Evolutionary conservation across 2,113 vertebrate species (phyloP).

Genomic region (Pagrus major): DNA sequence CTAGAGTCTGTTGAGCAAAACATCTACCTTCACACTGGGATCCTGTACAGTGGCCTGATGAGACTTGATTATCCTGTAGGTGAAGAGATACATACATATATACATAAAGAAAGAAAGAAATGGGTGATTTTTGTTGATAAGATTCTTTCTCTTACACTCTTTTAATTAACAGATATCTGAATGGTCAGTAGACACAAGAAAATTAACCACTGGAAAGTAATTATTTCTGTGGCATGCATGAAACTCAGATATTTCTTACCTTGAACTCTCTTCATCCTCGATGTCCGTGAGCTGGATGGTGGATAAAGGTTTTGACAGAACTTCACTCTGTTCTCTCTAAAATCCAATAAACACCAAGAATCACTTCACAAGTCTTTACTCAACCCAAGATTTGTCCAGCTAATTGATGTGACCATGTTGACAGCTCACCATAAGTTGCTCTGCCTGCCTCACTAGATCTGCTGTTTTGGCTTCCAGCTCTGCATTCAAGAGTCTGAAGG

Average conservation of each 20-base stretch:
- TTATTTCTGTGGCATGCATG: not conserved
- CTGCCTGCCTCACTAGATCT: constrained; percentile 89
- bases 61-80: constrained; percentile 32
- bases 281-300: constrained; percentile 71
- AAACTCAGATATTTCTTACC: constrained; percentile 75
- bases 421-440: constrained; percentile 90
- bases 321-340: constrained; percentile 88
- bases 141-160: not conserved
- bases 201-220: not conserved
- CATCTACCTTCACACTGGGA: constrained; percentile 66
- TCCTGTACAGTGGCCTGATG: constrained; percentile 19
- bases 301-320: constrained; percentile 82
- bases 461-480: constrained; percentile 94
- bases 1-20: not conserved
- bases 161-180: constrained; percentile 8
- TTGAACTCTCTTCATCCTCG: constrained; percentile 78
- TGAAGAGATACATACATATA: not conserved
- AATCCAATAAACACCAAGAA: constrained; percentile 18
- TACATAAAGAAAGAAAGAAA: not conserved
- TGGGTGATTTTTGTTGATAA: not conserved
- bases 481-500: constrained; percentile 90
- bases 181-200: not conserved
- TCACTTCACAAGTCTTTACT: not conserved
- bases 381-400: not conserved
- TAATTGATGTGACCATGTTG: not conserved